Conservation (phyloP, 53 echinoderm and acorn worm genomes). For the Temnopleurus reevesii region DNA sequence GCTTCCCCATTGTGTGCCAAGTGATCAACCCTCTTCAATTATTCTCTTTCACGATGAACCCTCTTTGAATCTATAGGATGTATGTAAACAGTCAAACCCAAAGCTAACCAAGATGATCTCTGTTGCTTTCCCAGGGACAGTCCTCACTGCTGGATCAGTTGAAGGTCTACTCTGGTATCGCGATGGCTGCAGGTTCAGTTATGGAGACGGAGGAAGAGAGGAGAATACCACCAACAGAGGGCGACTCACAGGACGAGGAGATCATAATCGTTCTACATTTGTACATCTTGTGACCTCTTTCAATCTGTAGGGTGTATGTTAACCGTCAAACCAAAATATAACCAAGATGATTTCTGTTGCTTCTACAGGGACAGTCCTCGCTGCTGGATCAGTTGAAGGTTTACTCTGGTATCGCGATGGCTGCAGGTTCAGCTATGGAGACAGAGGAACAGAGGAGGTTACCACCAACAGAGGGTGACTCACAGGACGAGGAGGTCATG, state of each 20-base stretch:
- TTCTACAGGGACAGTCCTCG: conserved; percentile 76
- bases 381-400: conserved; percentile 87
- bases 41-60: too few relatives aligned
- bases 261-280: background rate
- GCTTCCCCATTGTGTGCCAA: too few relatives aligned
- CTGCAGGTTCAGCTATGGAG: background rate
- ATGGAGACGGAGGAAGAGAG: background rate
- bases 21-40: too few relatives aligned
- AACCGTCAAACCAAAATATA: background rate
- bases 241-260: conserved; percentile 34
- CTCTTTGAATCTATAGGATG: too few relatives aligned
- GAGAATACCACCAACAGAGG: background rate
- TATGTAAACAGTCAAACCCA: too few relatives aligned
- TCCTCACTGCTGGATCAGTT: conserved; percentile 87
- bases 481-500: background rate
- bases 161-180: conserved; percentile 69
- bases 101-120: too few relatives aligned
- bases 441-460: background rate
- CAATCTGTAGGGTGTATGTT: background rate
- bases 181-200: conserved; percentile 8
- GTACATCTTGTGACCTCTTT: background rate
- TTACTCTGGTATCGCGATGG: conserved; percentile 61
- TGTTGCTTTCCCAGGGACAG: conserved; percentile 68
- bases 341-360: background rate
- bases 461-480: background rate